These are phyloP conservation scores for Oryzias celebensis DNA, from an alignment of 2,113 vertebrate species.

Conservation along the genomic window DNA sequence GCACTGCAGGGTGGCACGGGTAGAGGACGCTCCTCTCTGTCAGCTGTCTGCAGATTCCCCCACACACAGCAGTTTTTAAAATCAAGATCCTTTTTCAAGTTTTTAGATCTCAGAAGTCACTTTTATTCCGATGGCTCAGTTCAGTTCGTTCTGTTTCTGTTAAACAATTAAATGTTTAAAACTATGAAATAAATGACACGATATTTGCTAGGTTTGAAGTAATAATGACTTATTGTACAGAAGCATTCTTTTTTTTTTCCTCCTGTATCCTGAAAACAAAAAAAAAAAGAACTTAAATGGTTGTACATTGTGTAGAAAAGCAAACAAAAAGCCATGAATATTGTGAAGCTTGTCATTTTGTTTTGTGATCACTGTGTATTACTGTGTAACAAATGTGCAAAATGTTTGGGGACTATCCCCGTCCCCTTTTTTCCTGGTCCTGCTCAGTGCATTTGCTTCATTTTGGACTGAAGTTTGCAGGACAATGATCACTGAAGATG, in stretches of 20 bases:
- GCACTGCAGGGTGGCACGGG: not conserved
- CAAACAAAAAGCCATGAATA: conserved; percentile 94
- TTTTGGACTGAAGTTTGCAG: conserved; percentile 53
- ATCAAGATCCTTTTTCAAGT: conserved; percentile 55
- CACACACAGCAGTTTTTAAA: conserved; percentile 68
- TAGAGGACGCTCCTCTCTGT: conserved; percentile 43
- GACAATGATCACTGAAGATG: conserved; percentile 49
- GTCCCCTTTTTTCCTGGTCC: conserved; percentile 8
- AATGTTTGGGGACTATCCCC: conserved; percentile 79
- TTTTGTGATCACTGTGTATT: conserved; percentile 94
- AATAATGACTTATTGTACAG: conserved; percentile 89
- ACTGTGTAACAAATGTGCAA: conserved; percentile 91
- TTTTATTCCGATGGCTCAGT: conserved; percentile 65
- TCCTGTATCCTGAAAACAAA: conserved; percentile 85
- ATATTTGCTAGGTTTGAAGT: conserved; percentile 84
- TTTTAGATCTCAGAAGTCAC: conserved; percentile 57
- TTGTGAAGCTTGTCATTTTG: conserved; percentile 96
- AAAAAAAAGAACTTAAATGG: conserved; percentile 82
- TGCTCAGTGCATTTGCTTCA: conserved; percentile 59
- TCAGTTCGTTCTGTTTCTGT: conserved; percentile 71
- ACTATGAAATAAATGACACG: conserved; percentile 78
- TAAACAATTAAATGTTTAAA: conserved; percentile 71
- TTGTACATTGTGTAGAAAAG: conserved; percentile 95
- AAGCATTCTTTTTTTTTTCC: conserved; percentile 86
- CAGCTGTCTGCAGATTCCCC: conserved; percentile 68